Evolutionary conservation across 2,113 vertebrate genomes (phyloP), one percentile per base, ranked within the genome.

Genomic region (Mirounga angustirostris): DNA sequence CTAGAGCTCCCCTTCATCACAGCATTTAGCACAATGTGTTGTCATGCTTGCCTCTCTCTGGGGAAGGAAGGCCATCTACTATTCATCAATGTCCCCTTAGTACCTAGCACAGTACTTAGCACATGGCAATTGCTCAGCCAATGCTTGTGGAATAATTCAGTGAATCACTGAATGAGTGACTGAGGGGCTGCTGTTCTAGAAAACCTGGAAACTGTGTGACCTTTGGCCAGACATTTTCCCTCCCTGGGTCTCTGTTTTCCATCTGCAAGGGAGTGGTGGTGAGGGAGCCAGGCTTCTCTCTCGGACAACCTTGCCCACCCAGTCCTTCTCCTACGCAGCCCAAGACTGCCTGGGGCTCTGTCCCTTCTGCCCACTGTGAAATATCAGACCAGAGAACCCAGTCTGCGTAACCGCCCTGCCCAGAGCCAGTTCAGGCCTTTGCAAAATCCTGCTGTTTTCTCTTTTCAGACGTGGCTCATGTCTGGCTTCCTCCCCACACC

Each of bases 1-100:
- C n/a, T 91, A 58, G 21, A 61, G 30, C 12, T 52, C 50, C 46
- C 88, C 40, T 83, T 91, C 46, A 21, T 30, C 6, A 14, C 54
- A 11, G 63, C 52, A 9, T 5, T 40, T 21, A 43, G 84, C 4
- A 0, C 46, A 16, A 26, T 15, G 43, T 22, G 15, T 16, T 59
- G 80, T 59, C 36, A 15, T 1, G 0, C 43, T 63, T n/a, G 9
- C 30, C 78, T 58, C 67, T 2, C 78, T 58, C 82, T 2, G 4
- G 13, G 33, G 86, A 43, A 58, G 33, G 61, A 54, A 40, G 36
- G 36, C 33, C 28, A n/a, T 46, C 67, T 59, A 9, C 36, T 15
- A 2, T 1, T 61, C 46, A 4, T 22, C 52, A 36, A 0, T 6
- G 26, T 21, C 36, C 13, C n/a, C 13, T 40, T 18, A 36, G 59